Evolutionary conservation across 2,113 vertebrate species (phyloP).

Genomic region (Chinchilla lanigera): DNA sequence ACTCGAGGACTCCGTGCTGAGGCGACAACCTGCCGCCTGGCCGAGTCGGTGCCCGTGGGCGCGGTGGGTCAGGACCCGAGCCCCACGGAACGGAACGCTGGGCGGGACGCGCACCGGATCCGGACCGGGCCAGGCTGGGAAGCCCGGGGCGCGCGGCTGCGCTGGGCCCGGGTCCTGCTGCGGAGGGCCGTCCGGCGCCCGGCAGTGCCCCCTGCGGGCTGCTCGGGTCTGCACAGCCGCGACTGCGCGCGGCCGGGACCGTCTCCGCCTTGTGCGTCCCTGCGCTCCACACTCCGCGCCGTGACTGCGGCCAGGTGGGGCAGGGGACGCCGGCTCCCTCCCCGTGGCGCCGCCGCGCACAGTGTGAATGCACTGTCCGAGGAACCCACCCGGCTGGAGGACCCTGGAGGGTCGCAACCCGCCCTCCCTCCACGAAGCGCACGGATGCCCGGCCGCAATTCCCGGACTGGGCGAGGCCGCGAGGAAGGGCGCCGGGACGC

Average conservation of each 20-base stretch:
- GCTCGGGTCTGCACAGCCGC: neutral
- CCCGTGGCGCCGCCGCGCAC: accelerated
- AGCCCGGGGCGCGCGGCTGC: neutral
- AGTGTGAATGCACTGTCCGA: neutral
- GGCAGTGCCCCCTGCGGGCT: constrained; percentile 75
- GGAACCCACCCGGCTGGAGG: neutral
- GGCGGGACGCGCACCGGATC: neutral
- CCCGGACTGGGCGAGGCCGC: constrained; percentile 49
- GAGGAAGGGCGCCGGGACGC: neutral
- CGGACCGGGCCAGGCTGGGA: neutral
- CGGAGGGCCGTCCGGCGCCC: neutral
- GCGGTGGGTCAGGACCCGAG: neutral
- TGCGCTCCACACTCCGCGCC: neutral
- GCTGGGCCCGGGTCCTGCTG: constrained; percentile 10
- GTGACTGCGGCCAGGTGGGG: neutral
- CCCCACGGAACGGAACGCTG: neutral
- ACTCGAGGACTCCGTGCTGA: neutral
- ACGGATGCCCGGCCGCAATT: neutral
- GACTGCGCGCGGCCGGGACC: constrained; percentile 51
- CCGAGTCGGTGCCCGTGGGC: neutral
- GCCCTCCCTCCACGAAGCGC: neutral
- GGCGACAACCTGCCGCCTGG: neutral
- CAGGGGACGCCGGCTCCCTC: neutral
- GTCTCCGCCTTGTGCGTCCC: constrained; percentile 31
- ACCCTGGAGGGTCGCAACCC: neutral